A percentile compares a stretch with the other conserved stretches of the same genome.
phyloP scores from a whole-genome alignment of 2,888 invertebrate genomes.

The Drosophila mimica region DNA sequence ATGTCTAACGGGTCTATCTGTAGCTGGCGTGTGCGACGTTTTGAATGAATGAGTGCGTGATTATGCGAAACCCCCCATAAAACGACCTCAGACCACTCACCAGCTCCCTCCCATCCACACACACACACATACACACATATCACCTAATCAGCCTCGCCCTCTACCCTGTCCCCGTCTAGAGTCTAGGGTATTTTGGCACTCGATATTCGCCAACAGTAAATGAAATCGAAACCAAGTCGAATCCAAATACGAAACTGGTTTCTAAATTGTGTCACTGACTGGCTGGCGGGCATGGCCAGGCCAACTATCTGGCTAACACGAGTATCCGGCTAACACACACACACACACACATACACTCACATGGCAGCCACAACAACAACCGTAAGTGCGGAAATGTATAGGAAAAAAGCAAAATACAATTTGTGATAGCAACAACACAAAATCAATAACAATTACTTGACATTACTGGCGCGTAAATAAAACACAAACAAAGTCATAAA shows the following conservation, averaged over 20 bases:
- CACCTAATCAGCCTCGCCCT: background rate
- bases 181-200: conserved; percentile 42
- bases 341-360: conserved; percentile 17
- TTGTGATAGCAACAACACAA: conserved; percentile 36
- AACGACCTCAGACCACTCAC: background rate
- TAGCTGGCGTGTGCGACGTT: conserved; percentile 29
- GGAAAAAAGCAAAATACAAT: conserved; percentile 42
- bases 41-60: conserved; percentile 64
- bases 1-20: conserved; percentile 16
- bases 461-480: conserved; percentile 58
- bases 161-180: background rate
- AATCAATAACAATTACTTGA: conserved; percentile 78
- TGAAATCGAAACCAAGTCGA: conserved; percentile 47
- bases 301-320: conserved; percentile 8
- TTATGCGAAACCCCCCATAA: conserved; percentile 31
- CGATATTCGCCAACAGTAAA: conserved; percentile 54
- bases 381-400: conserved; percentile 62
- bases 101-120: background rate
- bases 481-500: conserved; percentile 25
- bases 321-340: conserved; percentile 33
- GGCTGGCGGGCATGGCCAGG: conserved; percentile 53
- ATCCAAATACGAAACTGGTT: conserved; percentile 66
- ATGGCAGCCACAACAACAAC: conserved; percentile 15
- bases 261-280: conserved; percentile 73
- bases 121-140: background rate